Evolutionary conservation across 1,140 invertebrate species (phyloP), one percentile per base, ranked within the genome.

Genomic region (Drosophila setifemur): DNA sequence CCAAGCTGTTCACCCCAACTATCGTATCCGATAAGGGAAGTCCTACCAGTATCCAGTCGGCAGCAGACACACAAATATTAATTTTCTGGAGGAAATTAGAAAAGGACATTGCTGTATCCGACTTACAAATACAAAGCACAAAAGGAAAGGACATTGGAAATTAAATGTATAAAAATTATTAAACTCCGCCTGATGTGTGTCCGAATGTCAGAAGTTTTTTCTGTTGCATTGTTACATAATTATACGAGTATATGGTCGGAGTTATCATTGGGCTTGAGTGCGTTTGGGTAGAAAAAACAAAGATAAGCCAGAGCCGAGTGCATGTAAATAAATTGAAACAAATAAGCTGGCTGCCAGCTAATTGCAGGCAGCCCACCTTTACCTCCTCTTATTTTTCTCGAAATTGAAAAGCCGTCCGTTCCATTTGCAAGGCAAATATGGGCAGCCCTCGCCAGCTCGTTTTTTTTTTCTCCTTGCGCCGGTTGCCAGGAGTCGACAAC

Each of bases 101-200:
- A 87, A 28, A 87, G 82, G 82, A 87, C 77, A 87, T 87, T 87
- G 82, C 83, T 88, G 82, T 81, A 70, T 86, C 82, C 82, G 81
- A 81, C 12, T 28, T 25, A 54, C 44, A 68, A 78, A 40, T 16
- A 54, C 47, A 72, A 74, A 48, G 37, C 14, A 21, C 50, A 66
- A 67, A 72, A 33, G 57, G 53, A 26, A 67, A 63, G 72, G 76
- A 82, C 81, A 73, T 77, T 82, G 69, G 49, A 83, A 79, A 89
- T 89, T 83, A 89, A 86, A 89, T 89, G 50, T 64, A 87, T 79
- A 89, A 79, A 87, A 83, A 81, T 79, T 26, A 67, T 75, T 68
- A 45, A 57, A 33, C 21, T 6, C 9, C 9, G 42, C 5, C 18
- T 26, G 45, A 33, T 25, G 43, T 25, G 4, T 37, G 6, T 9